Evolutionary conservation across 1,140 invertebrate species (phyloP).

Genomic region (Homalodisca vitripennis): DNA sequence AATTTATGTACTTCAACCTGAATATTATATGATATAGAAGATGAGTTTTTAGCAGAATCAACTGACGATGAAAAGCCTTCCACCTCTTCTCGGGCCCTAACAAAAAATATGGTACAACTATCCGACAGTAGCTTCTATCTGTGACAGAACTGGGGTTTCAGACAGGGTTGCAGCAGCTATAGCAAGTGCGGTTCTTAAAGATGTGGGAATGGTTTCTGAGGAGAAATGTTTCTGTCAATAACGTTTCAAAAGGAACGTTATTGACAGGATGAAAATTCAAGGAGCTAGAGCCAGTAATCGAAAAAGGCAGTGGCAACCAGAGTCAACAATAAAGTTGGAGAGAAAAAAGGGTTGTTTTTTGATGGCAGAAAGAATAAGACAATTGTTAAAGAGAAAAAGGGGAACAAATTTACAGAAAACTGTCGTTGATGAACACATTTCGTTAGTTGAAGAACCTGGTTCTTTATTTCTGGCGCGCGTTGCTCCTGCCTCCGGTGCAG

Average conservation of each 20-base stretch:
- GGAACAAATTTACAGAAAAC: not conserved
- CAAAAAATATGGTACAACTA: no score
- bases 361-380: not conserved
- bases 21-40: no score
- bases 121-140: no score
- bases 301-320: not conserved
- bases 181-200: conserved; percentile 8
- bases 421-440: not conserved
- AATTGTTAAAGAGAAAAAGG: not conserved
- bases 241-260: not conserved
- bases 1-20: no score
- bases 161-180: no score
- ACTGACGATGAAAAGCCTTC: no score
- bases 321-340: not conserved
- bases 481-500: not conserved
- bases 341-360: not conserved
- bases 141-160: no score
- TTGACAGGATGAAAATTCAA: conserved; percentile 19
- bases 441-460: not conserved
- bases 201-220: not conserved
- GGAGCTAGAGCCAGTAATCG: not conserved
- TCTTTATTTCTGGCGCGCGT: not conserved
- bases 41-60: no score
- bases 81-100: no score
- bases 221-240: no score